Evolutionary conservation across 2,113 vertebrate genomes (phyloP).

Genomic region (Charadrius vociferus): DNA sequence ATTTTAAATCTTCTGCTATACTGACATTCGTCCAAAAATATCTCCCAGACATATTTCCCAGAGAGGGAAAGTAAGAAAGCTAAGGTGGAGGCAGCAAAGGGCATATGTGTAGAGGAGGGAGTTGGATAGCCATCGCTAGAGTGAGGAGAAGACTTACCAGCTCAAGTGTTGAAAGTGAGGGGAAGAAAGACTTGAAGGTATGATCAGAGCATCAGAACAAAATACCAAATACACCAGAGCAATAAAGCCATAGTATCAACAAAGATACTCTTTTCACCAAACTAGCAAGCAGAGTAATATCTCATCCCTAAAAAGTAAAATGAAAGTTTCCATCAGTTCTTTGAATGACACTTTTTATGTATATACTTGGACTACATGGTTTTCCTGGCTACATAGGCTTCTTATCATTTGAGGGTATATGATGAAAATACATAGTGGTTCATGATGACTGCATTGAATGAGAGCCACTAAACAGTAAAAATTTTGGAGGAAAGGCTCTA

Average conservation of each 20-base stretch:
- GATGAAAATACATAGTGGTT: neutral
- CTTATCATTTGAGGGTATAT: neutral
- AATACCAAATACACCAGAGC: neutral
- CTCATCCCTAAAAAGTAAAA: neutral
- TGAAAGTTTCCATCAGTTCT: neutral
- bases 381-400: neutral
- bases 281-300: neutral
- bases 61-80: neutral
- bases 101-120: neutral
- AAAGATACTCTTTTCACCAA: neutral
- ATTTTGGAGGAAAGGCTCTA: neutral
- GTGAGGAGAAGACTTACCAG: neutral
- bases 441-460: neutral
- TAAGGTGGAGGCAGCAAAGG: accelerated
- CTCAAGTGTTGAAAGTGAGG: neutral
- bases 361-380: neutral
- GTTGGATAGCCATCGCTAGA: neutral
- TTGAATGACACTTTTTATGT: neutral
- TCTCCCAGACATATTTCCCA: neutral
- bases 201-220: neutral
- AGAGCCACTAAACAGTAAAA: neutral
- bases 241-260: neutral
- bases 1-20: neutral
- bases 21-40: neutral
- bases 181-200: neutral